phyloP scores from a whole-genome alignment of 2,797 vertebrate species.

The Eulemur rubriventer region DNA sequence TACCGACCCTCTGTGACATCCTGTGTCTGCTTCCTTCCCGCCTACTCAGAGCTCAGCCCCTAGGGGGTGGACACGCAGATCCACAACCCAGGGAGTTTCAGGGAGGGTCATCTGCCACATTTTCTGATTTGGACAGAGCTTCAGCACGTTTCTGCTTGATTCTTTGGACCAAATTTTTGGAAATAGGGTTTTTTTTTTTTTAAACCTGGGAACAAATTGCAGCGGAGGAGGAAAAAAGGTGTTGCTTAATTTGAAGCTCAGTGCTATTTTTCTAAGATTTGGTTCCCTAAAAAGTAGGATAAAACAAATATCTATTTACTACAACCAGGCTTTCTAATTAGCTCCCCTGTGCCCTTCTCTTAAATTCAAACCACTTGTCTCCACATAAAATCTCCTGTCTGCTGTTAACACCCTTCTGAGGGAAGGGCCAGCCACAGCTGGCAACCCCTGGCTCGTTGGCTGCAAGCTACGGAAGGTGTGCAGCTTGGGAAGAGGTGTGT shows the following conservation, averaged over 20 bases:
- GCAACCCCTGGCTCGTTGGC: background rate
- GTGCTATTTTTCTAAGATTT: slow-evolving; percentile 56
- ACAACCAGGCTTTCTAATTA: slow-evolving; percentile 51
- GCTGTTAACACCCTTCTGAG: background rate
- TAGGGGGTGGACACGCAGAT: rapidly evolving
- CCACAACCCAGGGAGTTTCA: background rate
- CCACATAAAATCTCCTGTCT: slow-evolving; percentile 14
- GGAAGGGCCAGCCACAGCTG: background rate
- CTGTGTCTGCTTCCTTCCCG: rapidly evolving
- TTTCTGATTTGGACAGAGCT: background rate
- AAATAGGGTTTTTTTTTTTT: background rate
- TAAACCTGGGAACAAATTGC: background rate
- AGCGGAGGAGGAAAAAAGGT: background rate
- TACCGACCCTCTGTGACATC: rapidly evolving
- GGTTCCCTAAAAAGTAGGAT: slow-evolving; percentile 29
- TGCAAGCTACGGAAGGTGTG: background rate
- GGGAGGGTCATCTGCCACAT: rapidly evolving
- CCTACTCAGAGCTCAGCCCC: background rate
- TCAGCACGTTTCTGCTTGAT: background rate
- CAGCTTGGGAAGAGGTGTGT: background rate
- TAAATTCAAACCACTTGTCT: slow-evolving; percentile 69
- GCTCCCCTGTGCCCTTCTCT: slow-evolving; percentile 52
- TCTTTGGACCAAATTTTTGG: background rate
- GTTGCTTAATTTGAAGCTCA: slow-evolving; percentile 13
- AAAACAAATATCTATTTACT: slow-evolving; percentile 51